Evolutionary conservation across 1,140 invertebrate species (phyloP).

Genomic region (Hesperophylax magnus): DNA sequence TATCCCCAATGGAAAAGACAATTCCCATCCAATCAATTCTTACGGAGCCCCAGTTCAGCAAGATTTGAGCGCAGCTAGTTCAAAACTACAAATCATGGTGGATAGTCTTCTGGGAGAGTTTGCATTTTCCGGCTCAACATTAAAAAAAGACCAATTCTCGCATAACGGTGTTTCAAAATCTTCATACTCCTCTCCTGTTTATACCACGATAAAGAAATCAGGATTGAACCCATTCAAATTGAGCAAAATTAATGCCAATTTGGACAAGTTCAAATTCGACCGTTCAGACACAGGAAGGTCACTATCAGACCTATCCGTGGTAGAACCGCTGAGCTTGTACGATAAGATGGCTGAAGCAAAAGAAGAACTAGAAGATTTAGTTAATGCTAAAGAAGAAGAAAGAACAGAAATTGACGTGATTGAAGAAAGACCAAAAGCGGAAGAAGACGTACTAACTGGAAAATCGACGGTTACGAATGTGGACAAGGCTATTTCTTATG

Average conservation of each 20-base stretch:
- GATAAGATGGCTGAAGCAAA: conserved; percentile 35
- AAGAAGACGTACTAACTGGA: neutral
- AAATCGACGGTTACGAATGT: conserved; percentile 4
- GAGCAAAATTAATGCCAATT: conserved; percentile 48
- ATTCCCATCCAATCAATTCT: conserved; percentile 36
- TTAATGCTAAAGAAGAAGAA: neutral
- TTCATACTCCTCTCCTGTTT: neutral
- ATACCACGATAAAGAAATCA: neutral
- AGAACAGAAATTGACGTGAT: conserved; percentile 1
- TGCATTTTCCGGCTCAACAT: conserved; percentile 32
- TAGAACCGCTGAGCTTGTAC: conserved; percentile 22
- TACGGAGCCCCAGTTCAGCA: conserved; percentile 48
- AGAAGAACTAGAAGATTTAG: conserved; percentile 1
- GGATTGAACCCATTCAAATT: conserved; percentile 38
- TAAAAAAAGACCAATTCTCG: conserved; percentile 17
- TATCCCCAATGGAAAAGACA: neutral
- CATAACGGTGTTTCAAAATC: neutral
- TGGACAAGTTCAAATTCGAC: conserved; percentile 45
- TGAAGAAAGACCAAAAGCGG: neutral
- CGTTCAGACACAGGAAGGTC: conserved; percentile 32
- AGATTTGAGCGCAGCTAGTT: neutral
- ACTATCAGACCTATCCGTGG: neutral
- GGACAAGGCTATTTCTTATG: conserved; percentile 49
- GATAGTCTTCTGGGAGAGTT: conserved; percentile 41
- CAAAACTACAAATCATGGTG: conserved; percentile 51